phyloP scores from a whole-genome alignment of 2,888 invertebrate genomes.

The Eupithecia subfuscata region DNA sequence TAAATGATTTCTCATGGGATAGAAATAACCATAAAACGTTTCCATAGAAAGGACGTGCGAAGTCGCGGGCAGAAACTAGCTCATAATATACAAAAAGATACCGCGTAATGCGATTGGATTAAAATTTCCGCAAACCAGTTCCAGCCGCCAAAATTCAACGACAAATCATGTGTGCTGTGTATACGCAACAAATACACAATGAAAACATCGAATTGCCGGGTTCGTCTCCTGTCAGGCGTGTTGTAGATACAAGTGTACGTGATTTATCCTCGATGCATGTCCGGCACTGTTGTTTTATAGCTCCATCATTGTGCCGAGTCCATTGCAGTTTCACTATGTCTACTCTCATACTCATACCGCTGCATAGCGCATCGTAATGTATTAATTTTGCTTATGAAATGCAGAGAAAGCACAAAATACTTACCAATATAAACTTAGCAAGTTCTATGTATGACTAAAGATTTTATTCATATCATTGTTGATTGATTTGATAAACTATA shows the following conservation, averaged over 20 bases:
- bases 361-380: constrained; percentile 23
- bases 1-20: no score
- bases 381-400: not conserved
- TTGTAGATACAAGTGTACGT: constrained; percentile 63
- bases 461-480: not conserved
- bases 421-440: not conserved
- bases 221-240: constrained; percentile 58
- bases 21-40: no score
- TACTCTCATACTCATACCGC: constrained; percentile 14
- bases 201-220: constrained; percentile 59
- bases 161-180: constrained; percentile 37
- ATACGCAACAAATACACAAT: constrained; percentile 48
- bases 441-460: not conserved
- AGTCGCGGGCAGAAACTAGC: no score
- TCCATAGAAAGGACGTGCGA: no score
- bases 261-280: constrained; percentile 69
- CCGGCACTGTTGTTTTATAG: constrained; percentile 69
- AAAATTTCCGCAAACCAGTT: constrained; percentile 17
- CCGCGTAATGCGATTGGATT: constrained; percentile 7
- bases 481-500: not conserved
- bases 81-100: not conserved
- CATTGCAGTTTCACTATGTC: constrained; percentile 41
- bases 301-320: constrained; percentile 62
- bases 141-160: constrained; percentile 18
- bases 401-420: not conserved